Evolutionary conservation across 2,113 vertebrate species (phyloP).

Genomic region (Xenotilapia leptura): DNA sequence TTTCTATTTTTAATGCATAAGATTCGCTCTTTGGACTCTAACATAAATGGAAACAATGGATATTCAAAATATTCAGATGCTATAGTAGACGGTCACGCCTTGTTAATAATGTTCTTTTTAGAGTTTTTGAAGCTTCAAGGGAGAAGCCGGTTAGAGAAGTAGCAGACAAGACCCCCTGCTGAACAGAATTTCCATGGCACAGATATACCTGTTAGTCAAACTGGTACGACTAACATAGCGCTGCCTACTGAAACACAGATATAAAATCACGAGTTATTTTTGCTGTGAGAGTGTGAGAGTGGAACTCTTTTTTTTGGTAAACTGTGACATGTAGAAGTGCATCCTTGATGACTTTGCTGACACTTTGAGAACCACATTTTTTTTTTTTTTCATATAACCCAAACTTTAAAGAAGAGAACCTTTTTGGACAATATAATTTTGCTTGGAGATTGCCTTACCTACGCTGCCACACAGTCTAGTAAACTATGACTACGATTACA

Average conservation of each 20-base stretch:
- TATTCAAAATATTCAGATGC: background rate
- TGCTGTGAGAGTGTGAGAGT: background rate
- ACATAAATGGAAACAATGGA: background rate
- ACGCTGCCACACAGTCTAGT: background rate
- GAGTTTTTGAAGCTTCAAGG: background rate
- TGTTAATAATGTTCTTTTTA: background rate
- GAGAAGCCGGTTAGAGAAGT: background rate
- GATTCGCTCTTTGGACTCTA: background rate
- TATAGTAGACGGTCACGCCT: background rate
- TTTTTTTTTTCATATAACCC: background rate
- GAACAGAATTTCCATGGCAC: background rate
- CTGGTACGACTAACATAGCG: background rate
- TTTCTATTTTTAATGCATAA: background rate
- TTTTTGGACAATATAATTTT: background rate
- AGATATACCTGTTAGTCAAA: background rate
- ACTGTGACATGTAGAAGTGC: background rate
- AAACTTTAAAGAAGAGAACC: background rate
- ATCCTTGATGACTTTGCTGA: background rate
- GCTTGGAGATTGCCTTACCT: background rate
- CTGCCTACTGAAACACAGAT: background rate
- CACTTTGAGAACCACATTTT: background rate
- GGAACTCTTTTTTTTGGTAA: background rate
- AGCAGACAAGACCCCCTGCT: background rate
- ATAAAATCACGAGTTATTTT: background rate
- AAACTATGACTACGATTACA: background rate